Percentiles rank a stretch among this genome's conserved stretches.
Evolutionary conservation across 2,797 vertebrate genomes (phyloP).

Genomic region (Microctenopoma steveboyesi): DNA sequence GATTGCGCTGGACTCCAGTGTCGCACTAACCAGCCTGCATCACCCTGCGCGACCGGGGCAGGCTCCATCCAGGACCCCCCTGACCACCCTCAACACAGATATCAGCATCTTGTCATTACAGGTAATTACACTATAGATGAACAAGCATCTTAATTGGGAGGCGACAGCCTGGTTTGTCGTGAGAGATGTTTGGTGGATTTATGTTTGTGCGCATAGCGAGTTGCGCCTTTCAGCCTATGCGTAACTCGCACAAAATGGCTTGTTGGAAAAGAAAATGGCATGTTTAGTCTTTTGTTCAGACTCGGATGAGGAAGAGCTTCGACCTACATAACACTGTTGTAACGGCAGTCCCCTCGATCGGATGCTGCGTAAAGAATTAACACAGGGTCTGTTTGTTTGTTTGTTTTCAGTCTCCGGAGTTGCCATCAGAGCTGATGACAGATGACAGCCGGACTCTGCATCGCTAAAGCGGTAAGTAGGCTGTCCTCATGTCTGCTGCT

Average conservation of each 20-base stretch:
- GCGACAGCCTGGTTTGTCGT: constrained; percentile 7
- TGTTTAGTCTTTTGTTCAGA: constrained; percentile 58
- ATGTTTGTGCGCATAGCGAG: constrained; percentile 50
- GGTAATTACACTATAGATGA: constrained; percentile 81
- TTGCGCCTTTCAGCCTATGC: constrained; percentile 58
- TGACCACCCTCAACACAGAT: constrained; percentile 97
- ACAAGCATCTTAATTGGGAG: not conserved
- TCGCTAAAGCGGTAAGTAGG: constrained; percentile 90
- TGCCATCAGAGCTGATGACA: constrained; percentile 93
- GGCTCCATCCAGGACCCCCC: constrained; percentile 88
- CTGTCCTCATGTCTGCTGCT: constrained; percentile 71
- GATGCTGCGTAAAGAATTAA: constrained; percentile 45
- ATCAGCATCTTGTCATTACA: constrained; percentile 98
- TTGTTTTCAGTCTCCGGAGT: constrained; percentile 92
- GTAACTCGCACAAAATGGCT: constrained; percentile 71
- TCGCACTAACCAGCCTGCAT: constrained; percentile 90
- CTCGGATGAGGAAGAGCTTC: constrained; percentile 30
- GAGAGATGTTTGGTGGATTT: constrained; percentile 1
- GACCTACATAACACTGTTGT: constrained; percentile 41
- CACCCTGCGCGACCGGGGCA: constrained; percentile 85
- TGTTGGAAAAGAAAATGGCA: constrained; percentile 58
- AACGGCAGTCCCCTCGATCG: constrained; percentile 24
- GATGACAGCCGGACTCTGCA: constrained; percentile 97
- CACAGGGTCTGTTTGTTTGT: constrained; percentile 57
- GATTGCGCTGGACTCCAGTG: constrained; percentile 96